Conservation (phyloP, 2,797 vertebrate species). For the Danionella dracula region DNA sequence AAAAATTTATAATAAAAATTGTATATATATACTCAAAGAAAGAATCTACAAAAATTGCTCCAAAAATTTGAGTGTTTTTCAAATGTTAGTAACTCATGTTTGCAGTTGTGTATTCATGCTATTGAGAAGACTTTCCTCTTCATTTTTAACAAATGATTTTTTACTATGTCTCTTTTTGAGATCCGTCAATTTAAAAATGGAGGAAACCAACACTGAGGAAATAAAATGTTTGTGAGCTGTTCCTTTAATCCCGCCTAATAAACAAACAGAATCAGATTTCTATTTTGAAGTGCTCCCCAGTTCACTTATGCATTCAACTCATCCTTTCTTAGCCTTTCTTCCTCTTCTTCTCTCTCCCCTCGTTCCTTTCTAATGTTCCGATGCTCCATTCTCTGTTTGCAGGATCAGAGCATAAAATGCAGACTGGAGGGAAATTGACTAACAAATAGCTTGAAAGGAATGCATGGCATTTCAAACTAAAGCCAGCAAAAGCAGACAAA, state of each 20-base stretch:
- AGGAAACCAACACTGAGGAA: too few species aligned
- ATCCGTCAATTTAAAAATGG: too few species aligned
- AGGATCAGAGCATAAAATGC: conserved; percentile 68
- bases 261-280: conserved; percentile 20
- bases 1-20: too few species aligned
- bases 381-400: conserved; percentile 56
- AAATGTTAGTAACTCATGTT: too few species aligned
- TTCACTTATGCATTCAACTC: conserved; percentile 35
- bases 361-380: conserved; percentile 34
- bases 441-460: conserved; percentile 72
- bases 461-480: conserved; percentile 65
- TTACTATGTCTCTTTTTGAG: too few species aligned
- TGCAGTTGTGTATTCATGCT: too few species aligned
- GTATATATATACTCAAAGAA: too few species aligned
- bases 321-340: conserved; percentile 14
- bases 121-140: too few species aligned
- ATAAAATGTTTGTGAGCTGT: neutral
- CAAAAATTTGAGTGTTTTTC: too few species aligned
- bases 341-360: conserved; percentile 8
- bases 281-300: conserved; percentile 22
- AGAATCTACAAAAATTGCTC: too few species aligned
- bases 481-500: conserved; percentile 69
- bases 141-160: too few species aligned
- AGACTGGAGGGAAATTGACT: conserved; percentile 69
- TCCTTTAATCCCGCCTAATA: conserved; percentile 11